Conservation (phyloP, 2,113 vertebrate species). For the Gymnogyps californianus region DNA sequence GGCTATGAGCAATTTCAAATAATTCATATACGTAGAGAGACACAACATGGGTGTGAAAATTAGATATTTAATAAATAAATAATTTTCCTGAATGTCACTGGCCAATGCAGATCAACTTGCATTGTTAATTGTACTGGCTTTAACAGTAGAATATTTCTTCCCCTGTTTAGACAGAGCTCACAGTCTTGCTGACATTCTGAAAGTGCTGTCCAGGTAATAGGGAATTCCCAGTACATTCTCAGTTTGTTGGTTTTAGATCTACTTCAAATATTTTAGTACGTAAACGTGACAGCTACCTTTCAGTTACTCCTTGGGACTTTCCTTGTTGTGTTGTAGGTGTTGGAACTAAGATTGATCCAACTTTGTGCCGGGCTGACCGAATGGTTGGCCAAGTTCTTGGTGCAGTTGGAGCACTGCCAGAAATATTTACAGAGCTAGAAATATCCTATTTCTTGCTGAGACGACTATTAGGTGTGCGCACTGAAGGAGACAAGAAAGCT, state of each 20-base stretch:
- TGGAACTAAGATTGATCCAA: constrained; percentile 97
- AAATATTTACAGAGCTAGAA: constrained; percentile 98
- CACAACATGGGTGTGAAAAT: neutral
- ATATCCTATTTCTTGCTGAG: constrained; percentile 96
- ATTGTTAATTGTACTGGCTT: neutral
- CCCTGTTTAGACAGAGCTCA: neutral
- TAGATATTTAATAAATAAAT: neutral
- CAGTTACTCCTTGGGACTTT: neutral
- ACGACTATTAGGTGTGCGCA: constrained; percentile 92
- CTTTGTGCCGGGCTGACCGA: constrained; percentile 93
- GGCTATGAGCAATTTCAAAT: neutral
- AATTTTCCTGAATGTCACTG: neutral
- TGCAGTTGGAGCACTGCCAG: constrained; percentile 92
- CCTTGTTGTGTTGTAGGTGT: constrained; percentile 79
- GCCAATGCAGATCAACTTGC: neutral
- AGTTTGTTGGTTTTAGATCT: neutral
- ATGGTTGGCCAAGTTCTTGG: constrained; percentile 98
- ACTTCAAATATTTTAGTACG: neutral
- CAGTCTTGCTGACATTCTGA: neutral
- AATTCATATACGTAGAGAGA: neutral
- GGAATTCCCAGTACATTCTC: neutral
- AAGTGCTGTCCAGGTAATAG: neutral
- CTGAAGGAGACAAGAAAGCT: constrained; percentile 98
- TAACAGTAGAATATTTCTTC: neutral
- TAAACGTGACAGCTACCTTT: neutral